Conservation (phyloP, 2,888 invertebrate genomes). For the Abrostola tripartita region DNA sequence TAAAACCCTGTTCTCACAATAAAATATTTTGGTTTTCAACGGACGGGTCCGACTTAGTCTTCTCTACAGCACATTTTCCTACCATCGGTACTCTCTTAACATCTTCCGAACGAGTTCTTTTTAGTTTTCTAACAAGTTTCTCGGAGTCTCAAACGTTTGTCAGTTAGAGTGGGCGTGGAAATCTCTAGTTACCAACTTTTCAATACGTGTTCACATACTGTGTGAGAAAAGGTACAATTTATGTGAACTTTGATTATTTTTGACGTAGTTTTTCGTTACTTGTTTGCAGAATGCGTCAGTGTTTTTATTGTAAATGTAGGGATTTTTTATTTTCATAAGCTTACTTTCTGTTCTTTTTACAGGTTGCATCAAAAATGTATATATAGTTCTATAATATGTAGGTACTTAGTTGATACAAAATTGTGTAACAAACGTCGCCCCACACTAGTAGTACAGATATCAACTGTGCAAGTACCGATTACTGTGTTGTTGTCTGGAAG, state of each 20-base stretch:
- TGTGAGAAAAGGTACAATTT: slow-evolving; percentile 25
- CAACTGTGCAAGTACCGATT: too few relatives aligned
- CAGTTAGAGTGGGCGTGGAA: slow-evolving; percentile 78
- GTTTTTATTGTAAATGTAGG: too few relatives aligned
- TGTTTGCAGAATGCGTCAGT: too few relatives aligned
- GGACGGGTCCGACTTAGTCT: slow-evolving; percentile 16
- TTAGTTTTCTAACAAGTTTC: slow-evolving; percentile 85
- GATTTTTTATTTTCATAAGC: too few relatives aligned
- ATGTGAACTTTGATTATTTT: slow-evolving; percentile 18
- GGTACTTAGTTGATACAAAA: too few relatives aligned
- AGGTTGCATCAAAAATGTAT: too few relatives aligned
- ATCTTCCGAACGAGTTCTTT: slow-evolving; percentile 79
- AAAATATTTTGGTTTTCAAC: neutral
- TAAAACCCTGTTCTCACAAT: too few relatives aligned
- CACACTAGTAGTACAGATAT: too few relatives aligned
- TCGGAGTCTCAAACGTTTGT: slow-evolving; percentile 80
- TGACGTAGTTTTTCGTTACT: slow-evolving; percentile 1
- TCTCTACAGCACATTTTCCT: slow-evolving; percentile 12
- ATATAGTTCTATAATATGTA: too few relatives aligned
- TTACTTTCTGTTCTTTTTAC: too few relatives aligned
- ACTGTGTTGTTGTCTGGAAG: too few relatives aligned
- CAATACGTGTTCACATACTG: slow-evolving; percentile 59
- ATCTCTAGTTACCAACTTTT: slow-evolving; percentile 76
- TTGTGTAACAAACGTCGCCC: too few relatives aligned
- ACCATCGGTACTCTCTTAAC: slow-evolving; percentile 62